Conservation (phyloP, 1,140 invertebrate genomes). For the Melitaea cinxia region DNA sequence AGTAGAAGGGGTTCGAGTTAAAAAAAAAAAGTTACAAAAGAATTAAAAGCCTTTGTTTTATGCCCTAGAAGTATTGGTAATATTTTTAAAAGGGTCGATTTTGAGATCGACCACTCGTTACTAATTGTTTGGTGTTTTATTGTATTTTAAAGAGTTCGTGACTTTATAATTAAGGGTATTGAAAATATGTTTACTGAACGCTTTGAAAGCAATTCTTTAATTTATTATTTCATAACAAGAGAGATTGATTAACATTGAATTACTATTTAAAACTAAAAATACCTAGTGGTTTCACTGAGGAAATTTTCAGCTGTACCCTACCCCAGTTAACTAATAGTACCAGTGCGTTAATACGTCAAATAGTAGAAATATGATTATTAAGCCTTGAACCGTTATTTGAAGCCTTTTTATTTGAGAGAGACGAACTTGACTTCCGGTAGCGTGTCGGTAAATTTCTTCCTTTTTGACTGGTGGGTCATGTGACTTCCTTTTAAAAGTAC, state of each 20-base stretch:
- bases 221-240: not conserved
- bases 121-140: not conserved
- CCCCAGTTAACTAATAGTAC: too few species aligned
- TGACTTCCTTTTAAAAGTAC: too few species aligned
- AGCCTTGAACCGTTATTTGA: too few species aligned
- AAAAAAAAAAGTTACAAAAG: slow-evolving; percentile 5
- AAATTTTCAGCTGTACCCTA: too few species aligned
- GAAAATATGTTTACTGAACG: not conserved
- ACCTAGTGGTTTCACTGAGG: too few species aligned
- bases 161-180: slow-evolving; percentile 1
- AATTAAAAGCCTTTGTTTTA: slow-evolving; percentile 5
- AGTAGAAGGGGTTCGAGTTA: not conserved
- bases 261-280: too few species aligned
- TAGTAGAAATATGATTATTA: too few species aligned
- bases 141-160: slow-evolving; percentile 4
- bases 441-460: too few species aligned
- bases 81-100: slow-evolving; percentile 20
- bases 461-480: too few species aligned
- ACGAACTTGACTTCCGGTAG: too few species aligned
- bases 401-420: too few species aligned
- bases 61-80: slow-evolving; percentile 22
- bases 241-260: not conserved
- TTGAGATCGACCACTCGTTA: slow-evolving; percentile 17
- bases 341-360: too few species aligned
- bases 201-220: not conserved